Percentiles rank a stretch among this genome's conserved stretches.
Conservation (phyloP, 2,797 vertebrate genomes). For the Periparus ater region DNA sequence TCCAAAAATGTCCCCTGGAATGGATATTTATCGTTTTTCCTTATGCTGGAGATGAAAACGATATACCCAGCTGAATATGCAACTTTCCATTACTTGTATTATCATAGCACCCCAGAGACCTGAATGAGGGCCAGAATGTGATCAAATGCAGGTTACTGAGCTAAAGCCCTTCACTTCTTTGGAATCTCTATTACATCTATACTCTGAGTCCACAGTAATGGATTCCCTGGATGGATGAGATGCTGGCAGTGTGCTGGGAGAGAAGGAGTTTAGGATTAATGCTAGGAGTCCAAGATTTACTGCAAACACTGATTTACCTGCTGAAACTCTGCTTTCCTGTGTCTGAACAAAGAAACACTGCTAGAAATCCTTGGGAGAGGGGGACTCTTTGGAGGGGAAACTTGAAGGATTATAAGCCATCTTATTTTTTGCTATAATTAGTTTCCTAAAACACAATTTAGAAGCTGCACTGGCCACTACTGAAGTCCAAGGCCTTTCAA, state of each 20-base stretch:
- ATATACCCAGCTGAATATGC: background rate
- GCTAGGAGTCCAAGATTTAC: background rate
- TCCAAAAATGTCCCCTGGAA: background rate
- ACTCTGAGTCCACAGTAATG: background rate
- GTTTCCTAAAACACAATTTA: background rate
- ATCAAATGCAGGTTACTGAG: background rate
- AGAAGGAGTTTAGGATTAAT: background rate
- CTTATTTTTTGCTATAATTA: background rate
- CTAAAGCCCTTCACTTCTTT: background rate
- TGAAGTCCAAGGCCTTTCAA: fast-evolving
- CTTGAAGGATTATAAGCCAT: background rate
- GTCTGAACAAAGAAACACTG: background rate
- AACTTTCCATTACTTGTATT: background rate
- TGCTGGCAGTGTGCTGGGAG: background rate
- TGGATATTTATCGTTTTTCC: background rate
- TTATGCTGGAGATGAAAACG: background rate
- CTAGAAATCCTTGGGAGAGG: background rate
- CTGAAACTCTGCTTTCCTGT: background rate
- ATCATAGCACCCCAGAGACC: background rate
- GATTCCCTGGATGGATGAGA: background rate
- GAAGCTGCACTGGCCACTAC: background rate
- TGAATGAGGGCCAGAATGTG: background rate
- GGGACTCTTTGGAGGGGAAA: fast-evolving
- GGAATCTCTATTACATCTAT: background rate
- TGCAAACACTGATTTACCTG: background rate